Base-by-base conservation (phyloP, 2,888 invertebrate species). In the Mechanitis messenoides region DNA sequence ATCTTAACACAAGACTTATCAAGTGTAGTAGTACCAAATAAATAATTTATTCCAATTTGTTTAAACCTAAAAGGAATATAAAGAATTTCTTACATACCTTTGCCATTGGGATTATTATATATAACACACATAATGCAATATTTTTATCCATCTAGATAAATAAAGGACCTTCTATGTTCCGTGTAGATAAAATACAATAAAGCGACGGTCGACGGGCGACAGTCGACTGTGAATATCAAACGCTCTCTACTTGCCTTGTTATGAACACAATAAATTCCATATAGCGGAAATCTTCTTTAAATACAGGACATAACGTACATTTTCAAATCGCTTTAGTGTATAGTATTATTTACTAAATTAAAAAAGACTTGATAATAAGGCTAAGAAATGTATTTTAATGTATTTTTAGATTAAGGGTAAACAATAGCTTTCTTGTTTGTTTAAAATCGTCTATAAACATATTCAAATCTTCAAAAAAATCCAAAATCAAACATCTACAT, bases 231-330 rank as follows among this genome's bases (percentile, higher is more conserved):
- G 33, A 46, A 55, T 12, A 56, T 45, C 31, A 58, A 56, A 56
- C 55, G 55, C 31, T 60, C 46, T 59, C 33, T 38, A 38, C 57
- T 28, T 47, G 35, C 28, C 45, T 35, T 66, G 66, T 65, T 65
- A 55, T 67, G 65, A 61, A 65, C 53, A 60, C 63, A 67, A 61
- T 63, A 60, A 59, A 65, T 65, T 60, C 65, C 61, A 53, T 53
- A 55, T 20, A 45, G 33, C 54, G 35, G 61, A 42, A 62, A 56
- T 57, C 59, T 12, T 38, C 53, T 60, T 50, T 33, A 45, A 54
- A 59, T 50, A 65, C 55, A 57, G 57, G 47, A 7, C 20, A 28
- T 33, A n/a, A 28, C n/a, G 42, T 9, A n/a, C 50, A 50, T 31
- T 31, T 31, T n/a, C n/a, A 50, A n/a, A 31, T 31, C 7, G 28